These are phyloP conservation scores for Sebastes aleutianus DNA, from an alignment of 2,797 vertebrate species.

Conservation along the genomic window DNA sequence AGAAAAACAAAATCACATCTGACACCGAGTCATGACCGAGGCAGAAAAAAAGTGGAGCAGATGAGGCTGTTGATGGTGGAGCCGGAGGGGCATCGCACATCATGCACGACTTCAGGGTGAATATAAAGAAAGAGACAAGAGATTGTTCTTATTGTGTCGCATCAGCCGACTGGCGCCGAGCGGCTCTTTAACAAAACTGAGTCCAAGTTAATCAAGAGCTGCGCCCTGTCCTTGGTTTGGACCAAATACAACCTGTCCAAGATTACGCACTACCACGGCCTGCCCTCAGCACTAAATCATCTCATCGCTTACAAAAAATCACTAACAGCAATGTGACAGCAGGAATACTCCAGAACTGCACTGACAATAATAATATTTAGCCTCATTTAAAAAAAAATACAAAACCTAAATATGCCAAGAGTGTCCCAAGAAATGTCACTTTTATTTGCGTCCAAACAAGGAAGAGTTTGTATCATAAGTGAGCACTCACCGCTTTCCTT, in stretches of 20 bases:
- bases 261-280: constrained; percentile 44
- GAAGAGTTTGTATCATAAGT: constrained; percentile 50
- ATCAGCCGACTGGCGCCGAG: constrained; percentile 92
- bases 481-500: constrained; percentile 73
- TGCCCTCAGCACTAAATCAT: constrained; percentile 52
- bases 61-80: constrained; percentile 56
- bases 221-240: constrained; percentile 51
- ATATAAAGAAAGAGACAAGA: constrained; percentile 93
- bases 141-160: constrained; percentile 87
- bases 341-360: not conserved
- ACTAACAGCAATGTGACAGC: not conserved
- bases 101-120: constrained; percentile 83
- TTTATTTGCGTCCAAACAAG: constrained; percentile 21
- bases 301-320: constrained; percentile 3
- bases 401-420: not conserved
- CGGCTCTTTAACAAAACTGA: constrained; percentile 83
- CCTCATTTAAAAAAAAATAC: not conserved
- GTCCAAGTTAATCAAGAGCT: constrained; percentile 81
- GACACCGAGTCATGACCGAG: constrained; percentile 52
- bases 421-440: not conserved
- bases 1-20: constrained; percentile 21
- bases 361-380: not conserved
- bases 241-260: constrained; percentile 58
- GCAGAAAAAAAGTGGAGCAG: constrained; percentile 45
- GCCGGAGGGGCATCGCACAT: constrained; percentile 54